Base-by-base conservation (phyloP, 2,113 vertebrate species). In the Rattus rattus region DNA sequence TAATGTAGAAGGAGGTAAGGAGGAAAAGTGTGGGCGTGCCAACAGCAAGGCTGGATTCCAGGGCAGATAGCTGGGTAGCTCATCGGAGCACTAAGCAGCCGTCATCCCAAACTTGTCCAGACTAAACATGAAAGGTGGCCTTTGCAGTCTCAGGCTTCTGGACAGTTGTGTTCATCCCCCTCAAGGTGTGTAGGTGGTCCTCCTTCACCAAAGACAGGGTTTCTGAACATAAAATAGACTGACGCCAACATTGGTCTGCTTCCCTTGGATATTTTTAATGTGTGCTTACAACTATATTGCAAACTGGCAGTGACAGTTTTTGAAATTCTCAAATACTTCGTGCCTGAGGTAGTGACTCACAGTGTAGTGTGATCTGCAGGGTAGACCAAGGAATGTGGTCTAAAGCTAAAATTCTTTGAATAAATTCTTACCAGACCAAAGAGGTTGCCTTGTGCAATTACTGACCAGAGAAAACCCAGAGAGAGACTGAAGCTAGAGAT, bases 401-500 rank as follows among this genome's bases (percentile, higher is more conserved):
- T 90, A 77, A 94, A 73, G 22, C 26, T 92, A 49, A 83, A 73
- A 47, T 12, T 0, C 22, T 88, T 92, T 83, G 52, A 61, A 43
- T 52, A n/a, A 49, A n/a, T 11, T 26, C 10, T 49, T 75, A 6
- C 2, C 22, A 24, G 13, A 39, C 10, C 12, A 36, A 83, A 81
- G 39, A 85, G 94, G 56, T 65, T 61, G 7, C n/a, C 61, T 65
- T 69, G 39, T 80, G 89, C 24, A 54, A 17, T 83, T 83, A 83
- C 67, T 56, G 47, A 80, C 26, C 33, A 88, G 87, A 87, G 39
- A 90, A 90, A 97, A 49, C 14, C 36, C 67, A 70, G 39, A 84
- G 85, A 75, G 22, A 73, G 56, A 47, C 3, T 49, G 63, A 86
- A 73, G 49, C 49, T 56, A 87, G 69, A 92, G 56, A 88, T 24